Conservation (phyloP, 2,113 vertebrate species). For the Noctilio leporinus region DNA sequence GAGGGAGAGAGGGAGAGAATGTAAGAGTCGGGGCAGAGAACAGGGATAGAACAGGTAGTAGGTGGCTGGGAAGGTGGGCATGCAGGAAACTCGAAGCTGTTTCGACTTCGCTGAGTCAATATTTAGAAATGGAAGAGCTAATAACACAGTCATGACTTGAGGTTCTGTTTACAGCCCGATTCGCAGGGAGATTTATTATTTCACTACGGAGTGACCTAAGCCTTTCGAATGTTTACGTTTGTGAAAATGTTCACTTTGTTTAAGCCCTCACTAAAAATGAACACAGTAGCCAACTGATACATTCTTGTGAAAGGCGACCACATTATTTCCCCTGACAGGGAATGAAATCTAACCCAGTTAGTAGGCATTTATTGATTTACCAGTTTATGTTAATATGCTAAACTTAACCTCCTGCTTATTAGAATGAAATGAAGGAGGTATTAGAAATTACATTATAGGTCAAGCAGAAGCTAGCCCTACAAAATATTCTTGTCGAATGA, state of each 20-base stretch:
- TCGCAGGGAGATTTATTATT: not conserved
- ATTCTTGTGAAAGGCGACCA: not conserved
- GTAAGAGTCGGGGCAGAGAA: not conserved
- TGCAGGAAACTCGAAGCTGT: not conserved
- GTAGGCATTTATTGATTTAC: slow-evolving; percentile 45
- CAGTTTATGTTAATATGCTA: not conserved
- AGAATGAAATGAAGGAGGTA: slow-evolving; percentile 29
- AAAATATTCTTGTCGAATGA: slow-evolving; percentile 7
- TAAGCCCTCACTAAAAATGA: not conserved
- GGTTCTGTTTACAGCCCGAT: not conserved
- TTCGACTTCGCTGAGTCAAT: not conserved
- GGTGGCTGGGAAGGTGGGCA: not conserved
- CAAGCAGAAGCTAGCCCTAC: not conserved
- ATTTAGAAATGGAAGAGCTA: not conserved
- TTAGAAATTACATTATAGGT: slow-evolving; percentile 27
- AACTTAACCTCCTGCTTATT: not conserved
- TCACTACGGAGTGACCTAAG: not conserved
- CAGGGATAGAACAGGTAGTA: not conserved
- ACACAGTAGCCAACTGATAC: not conserved
- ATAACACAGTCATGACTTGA: not conserved
- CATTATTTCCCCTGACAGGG: not conserved
- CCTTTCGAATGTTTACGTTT: not conserved
- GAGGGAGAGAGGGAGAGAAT: too few relatives aligned
- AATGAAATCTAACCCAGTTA: not conserved
- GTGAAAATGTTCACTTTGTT: not conserved